phyloP scores from a whole-genome alignment of 1,140 invertebrate genomes.

The Eufriesea mexicana region DNA sequence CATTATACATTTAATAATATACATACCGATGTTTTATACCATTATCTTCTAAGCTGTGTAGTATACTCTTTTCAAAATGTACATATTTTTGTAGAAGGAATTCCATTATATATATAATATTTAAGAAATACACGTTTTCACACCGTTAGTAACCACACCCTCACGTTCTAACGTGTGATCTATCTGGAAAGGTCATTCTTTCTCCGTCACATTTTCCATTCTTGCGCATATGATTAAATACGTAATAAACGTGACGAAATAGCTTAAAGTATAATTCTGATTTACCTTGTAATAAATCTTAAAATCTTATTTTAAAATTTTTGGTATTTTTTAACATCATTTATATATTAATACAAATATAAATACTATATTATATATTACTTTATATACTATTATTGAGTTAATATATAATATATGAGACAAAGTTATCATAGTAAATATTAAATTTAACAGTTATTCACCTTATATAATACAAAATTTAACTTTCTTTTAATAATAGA shows the following conservation, averaged over 20 bases:
- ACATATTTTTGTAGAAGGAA: constrained; percentile 47
- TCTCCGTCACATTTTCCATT: constrained; percentile 29
- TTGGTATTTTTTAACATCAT: neutral
- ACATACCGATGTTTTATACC: constrained; percentile 66
- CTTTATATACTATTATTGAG: neutral
- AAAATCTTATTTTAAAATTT: neutral
- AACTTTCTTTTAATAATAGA: neutral
- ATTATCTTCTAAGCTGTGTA: constrained; percentile 59
- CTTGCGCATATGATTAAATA: constrained; percentile 7
- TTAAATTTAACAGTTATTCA: neutral
- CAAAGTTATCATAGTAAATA: neutral
- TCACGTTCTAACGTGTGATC: constrained; percentile 4
- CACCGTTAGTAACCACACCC: constrained; percentile 38
- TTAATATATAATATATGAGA: neutral
- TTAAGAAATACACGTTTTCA: constrained; percentile 13
- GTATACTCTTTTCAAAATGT: constrained; percentile 57
- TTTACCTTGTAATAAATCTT: neutral
- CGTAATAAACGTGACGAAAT: neutral
- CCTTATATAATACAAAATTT: neutral
- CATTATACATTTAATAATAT: neutral
- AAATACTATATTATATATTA: neutral
- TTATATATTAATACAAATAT: neutral
- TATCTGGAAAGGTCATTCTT: constrained; percentile 9
- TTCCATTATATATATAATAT: constrained; percentile 54
- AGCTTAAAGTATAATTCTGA: neutral